phyloP scores from a whole-genome alignment of 2,797 vertebrate species.

The Pangasius krempfi region DNA sequence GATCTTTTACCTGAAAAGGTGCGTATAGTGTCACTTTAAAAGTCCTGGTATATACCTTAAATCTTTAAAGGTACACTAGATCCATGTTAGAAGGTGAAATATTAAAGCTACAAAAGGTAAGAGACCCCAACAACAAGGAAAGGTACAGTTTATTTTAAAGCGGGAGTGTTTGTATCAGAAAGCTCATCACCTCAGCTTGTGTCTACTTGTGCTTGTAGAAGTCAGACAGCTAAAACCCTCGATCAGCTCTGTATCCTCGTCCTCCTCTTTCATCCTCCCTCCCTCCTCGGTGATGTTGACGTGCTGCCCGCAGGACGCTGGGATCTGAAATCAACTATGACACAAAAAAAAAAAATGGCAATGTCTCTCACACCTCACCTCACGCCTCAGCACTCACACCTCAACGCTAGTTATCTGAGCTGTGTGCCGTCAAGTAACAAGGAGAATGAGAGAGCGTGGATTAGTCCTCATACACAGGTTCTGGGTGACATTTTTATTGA shows the following conservation, averaged over 20 bases:
- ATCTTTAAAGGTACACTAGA: background rate
- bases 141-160: background rate
- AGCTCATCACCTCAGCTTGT: background rate
- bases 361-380: background rate
- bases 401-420: background rate
- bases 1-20: background rate
- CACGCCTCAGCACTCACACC: background rate
- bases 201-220: background rate
- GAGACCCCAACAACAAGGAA: background rate
- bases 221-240: background rate
- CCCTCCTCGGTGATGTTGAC: background rate
- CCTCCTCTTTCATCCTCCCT: background rate
- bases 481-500: background rate
- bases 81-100: background rate
- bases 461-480: background rate
- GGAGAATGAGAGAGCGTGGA: background rate
- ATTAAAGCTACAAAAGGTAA: background rate
- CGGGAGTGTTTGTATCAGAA: background rate
- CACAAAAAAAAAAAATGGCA: background rate
- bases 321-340: background rate
- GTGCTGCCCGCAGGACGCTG: background rate
- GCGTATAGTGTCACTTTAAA: background rate
- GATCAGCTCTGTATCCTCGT: background rate
- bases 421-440: background rate
- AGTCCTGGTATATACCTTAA: background rate